Percentiles rank a stretch among this genome's conserved stretches.
phyloP scores from a whole-genome alignment of 2,797 vertebrate species.

The Microchirus variegatus region DNA sequence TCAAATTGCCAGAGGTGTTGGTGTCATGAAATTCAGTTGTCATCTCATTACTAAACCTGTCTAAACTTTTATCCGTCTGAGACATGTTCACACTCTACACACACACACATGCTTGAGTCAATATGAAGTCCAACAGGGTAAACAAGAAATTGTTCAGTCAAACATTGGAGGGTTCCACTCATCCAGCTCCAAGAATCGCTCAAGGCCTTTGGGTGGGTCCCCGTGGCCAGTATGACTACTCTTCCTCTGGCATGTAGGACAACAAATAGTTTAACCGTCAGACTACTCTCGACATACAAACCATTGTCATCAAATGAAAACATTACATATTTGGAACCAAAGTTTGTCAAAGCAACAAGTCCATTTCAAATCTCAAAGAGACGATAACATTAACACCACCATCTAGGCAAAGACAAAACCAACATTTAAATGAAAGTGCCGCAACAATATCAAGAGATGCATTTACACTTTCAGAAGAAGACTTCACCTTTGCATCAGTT shows the following conservation, averaged over 20 bases:
- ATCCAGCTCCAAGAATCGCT: constrained; percentile 28
- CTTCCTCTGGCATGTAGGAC: constrained; percentile 31
- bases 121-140: constrained; percentile 66
- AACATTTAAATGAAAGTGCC: background rate
- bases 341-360: background rate
- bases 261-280: constrained; percentile 12
- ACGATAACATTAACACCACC: constrained; percentile 2
- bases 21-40: too few species aligned
- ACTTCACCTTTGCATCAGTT: constrained; percentile 11
- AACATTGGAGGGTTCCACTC: constrained; percentile 39
- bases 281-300: constrained; percentile 1
- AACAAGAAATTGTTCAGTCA: constrained; percentile 63
- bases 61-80: too few species aligned
- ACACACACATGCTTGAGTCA: constrained; percentile 27
- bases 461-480: background rate
- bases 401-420: background rate
- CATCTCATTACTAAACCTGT: too few species aligned
- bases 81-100: background rate
- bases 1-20: too few species aligned
- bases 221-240: constrained; percentile 30
- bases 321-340: background rate
- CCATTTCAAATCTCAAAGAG: background rate
- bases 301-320: constrained; percentile 4
- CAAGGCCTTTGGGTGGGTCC: constrained; percentile 56
- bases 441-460: background rate